phyloP scores from a whole-genome alignment of 2,888 invertebrate genomes.

The Eugnorisma glareosa region DNA sequence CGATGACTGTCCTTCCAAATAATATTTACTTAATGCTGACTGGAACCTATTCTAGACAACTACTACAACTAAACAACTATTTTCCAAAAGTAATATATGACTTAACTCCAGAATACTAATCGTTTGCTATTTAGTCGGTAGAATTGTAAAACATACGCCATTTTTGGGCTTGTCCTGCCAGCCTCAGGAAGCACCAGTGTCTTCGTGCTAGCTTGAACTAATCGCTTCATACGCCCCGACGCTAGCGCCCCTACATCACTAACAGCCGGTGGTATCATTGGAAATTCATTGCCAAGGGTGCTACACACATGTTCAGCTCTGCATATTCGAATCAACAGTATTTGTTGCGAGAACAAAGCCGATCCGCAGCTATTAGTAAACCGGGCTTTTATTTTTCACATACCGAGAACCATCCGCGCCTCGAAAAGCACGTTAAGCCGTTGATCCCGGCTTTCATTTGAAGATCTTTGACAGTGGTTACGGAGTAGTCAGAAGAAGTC shows the following conservation, averaged over 20 bases:
- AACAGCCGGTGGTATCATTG: slow-evolving; percentile 4
- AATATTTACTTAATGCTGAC: not conserved
- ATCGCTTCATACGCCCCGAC: slow-evolving; percentile 50
- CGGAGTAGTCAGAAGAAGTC: not conserved
- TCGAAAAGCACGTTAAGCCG: not conserved
- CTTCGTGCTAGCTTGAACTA: slow-evolving; percentile 55
- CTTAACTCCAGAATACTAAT: not conserved
- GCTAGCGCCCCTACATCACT: slow-evolving; percentile 42
- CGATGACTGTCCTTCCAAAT: not conserved
- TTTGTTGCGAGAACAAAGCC: not conserved
- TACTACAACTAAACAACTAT: not conserved
- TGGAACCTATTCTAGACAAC: not conserved
- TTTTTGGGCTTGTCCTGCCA: slow-evolving; percentile 16
- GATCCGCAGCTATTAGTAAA: not conserved
- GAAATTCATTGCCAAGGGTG: not conserved
- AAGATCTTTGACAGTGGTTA: not conserved
- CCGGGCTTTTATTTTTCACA: not conserved
- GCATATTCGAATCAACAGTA: not conserved
- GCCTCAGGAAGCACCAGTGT: slow-evolving; percentile 16
- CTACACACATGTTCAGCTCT: not conserved
- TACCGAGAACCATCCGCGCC: not conserved
- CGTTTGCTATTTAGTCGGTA: not conserved
- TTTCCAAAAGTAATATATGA: not conserved
- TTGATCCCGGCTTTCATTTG: not conserved
- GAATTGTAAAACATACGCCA: not conserved